These are phyloP conservation scores for Cheilosia grossa DNA, from an alignment of 2,888 invertebrate species.

Conservation along the genomic window DNA sequence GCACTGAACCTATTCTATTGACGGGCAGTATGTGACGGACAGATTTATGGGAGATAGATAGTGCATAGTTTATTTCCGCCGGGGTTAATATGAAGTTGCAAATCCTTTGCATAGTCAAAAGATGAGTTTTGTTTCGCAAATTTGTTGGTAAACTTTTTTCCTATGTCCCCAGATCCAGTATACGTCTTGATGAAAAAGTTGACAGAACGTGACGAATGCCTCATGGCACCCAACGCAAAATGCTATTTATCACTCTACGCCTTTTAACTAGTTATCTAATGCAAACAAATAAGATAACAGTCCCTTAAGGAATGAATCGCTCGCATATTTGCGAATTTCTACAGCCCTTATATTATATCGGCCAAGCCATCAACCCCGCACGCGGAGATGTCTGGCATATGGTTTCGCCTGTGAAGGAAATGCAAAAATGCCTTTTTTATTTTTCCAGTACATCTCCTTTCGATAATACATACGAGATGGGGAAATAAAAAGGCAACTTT, in stretches of 20 bases:
- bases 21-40: too few relatives aligned
- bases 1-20: too few relatives aligned
- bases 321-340: slow-evolving; percentile 31
- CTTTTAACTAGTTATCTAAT: slow-evolving; percentile 40
- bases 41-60: too few relatives aligned
- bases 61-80: too few relatives aligned
- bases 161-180: not conserved
- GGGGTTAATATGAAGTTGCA: too few relatives aligned
- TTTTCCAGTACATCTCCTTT: slow-evolving; percentile 71
- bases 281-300: slow-evolving; percentile 71
- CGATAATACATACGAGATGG: slow-evolving; percentile 45
- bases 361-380: slow-evolving; percentile 11
- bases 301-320: slow-evolving; percentile 59
- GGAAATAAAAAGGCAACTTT: slow-evolving; percentile 76
- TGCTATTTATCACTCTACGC: slow-evolving; percentile 51
- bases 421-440: slow-evolving; percentile 59
- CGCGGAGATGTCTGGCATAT: slow-evolving; percentile 53
- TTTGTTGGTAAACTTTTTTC: too few relatives aligned
- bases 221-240: slow-evolving; percentile 24
- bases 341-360: slow-evolving; percentile 6
- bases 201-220: slow-evolving; percentile 31
- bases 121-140: too few relatives aligned
- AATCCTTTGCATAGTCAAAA: too few relatives aligned
- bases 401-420: slow-evolving; percentile 57
- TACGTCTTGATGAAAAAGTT: slow-evolving; percentile 4